Conservation (phyloP, 1,140 invertebrate species). For the Drosophila truncata region DNA sequence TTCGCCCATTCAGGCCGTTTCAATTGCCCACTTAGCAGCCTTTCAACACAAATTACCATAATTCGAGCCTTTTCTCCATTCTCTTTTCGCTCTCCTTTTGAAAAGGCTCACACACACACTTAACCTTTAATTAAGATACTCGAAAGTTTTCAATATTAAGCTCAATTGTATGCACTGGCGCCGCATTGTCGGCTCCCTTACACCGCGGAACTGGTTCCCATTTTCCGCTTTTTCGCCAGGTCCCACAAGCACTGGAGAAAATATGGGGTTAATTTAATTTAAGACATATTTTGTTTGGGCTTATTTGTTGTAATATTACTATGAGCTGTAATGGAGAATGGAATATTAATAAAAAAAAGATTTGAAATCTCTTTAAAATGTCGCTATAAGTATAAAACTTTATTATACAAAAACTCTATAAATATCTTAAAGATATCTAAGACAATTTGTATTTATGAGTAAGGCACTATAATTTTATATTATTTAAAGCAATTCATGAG, state of each 20-base stretch:
- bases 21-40: slow-evolving; percentile 54
- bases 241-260: background rate
- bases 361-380: background rate
- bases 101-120: slow-evolving; percentile 70
- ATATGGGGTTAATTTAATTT: background rate
- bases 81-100: slow-evolving; percentile 65
- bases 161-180: slow-evolving; percentile 68
- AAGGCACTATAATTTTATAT: too few relatives aligned
- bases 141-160: slow-evolving; percentile 80
- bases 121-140: slow-evolving; percentile 83
- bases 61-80: slow-evolving; percentile 51
- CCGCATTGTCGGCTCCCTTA: slow-evolving; percentile 56
- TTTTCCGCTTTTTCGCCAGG: slow-evolving; percentile 34
- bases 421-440: background rate
- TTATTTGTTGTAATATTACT: background rate
- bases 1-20: slow-evolving; percentile 40
- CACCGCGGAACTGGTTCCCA: slow-evolving; percentile 34
- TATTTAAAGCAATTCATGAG: background rate
- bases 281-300: too few relatives aligned
- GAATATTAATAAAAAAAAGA: background rate
- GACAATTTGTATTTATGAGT: background rate
- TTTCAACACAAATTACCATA: slow-evolving; percentile 52
- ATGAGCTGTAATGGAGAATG: background rate
- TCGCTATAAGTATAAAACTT: background rate
- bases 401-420: background rate